Percentiles rank a stretch among this genome's conserved stretches.
phyloP scores from a whole-genome alignment of 2,113 vertebrate genomes.

The Rhineura floridana region DNA sequence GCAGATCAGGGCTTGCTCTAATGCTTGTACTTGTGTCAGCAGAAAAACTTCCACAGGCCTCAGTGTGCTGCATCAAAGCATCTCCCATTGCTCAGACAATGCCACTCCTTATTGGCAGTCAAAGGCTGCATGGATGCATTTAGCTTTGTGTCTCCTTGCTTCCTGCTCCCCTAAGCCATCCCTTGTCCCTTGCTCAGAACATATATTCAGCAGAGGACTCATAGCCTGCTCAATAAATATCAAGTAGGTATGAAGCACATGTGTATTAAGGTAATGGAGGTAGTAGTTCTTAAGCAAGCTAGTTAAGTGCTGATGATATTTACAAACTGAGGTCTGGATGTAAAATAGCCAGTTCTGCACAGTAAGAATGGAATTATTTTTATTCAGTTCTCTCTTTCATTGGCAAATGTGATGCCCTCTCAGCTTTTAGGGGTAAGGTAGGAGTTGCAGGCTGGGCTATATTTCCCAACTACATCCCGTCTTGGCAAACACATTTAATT shows the following conservation, averaged over 20 bases:
- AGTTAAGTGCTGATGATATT: conserved; percentile 24
- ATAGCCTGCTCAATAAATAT: conserved; percentile 16
- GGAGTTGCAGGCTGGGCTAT: accelerated
- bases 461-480: not conserved
- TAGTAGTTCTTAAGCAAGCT: not conserved
- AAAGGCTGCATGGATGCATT: not conserved
- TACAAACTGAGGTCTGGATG: not conserved
- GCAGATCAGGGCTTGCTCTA: not conserved
- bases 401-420: not conserved
- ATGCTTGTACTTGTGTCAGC: not conserved
- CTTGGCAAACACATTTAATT: not conserved
- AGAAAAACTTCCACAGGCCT: not conserved
- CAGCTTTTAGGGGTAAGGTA: accelerated
- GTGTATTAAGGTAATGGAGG: not conserved
- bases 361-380: not conserved
- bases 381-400: conserved; percentile 1
- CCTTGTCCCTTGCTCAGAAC: not conserved
- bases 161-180: not conserved
- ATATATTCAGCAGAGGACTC: not conserved
- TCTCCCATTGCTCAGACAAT: not conserved
- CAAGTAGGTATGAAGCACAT: not conserved
- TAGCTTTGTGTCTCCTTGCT: not conserved
- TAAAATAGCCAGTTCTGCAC: not conserved
- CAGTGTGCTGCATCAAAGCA: not conserved
- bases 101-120: not conserved